These are phyloP conservation scores for Patagioenas fasciata DNA, from an alignment of 2,113 vertebrate genomes.

Conservation along the genomic window DNA sequence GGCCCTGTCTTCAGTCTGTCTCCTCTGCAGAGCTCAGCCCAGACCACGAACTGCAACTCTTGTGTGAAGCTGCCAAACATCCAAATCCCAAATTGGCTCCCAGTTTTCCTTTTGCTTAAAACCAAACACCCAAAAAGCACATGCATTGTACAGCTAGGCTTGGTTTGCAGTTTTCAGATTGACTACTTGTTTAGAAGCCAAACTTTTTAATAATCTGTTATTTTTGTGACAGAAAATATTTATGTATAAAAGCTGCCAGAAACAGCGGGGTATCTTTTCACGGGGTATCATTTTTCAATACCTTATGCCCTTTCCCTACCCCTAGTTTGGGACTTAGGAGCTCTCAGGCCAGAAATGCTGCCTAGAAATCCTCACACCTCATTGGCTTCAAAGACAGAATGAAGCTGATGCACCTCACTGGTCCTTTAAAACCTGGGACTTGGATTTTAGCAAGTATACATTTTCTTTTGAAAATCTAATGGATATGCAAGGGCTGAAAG, in stretches of 20 bases:
- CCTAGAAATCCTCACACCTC: not conserved
- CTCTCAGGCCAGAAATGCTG: not conserved
- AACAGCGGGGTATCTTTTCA: not conserved
- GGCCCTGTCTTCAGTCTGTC: not conserved
- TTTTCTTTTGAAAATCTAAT: not conserved
- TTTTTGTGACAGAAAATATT: not conserved
- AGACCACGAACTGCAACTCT: not conserved
- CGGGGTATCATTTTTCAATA: not conserved
- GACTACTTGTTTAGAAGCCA: not conserved
- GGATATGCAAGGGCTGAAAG: not conserved
- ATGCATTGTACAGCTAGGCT: not conserved
- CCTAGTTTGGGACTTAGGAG: not conserved
- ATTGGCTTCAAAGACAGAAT: not conserved
- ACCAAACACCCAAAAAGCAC: not conserved
- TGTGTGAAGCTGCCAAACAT: conserved; percentile 5
- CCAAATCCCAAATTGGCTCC: not conserved
- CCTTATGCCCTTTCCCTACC: not conserved
- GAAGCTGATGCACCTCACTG: not conserved
- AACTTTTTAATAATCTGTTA: not conserved
- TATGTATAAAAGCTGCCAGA: not conserved
- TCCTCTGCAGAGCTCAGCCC: not conserved
- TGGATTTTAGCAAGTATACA: not conserved
- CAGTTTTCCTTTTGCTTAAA: not conserved
- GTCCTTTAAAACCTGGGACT: not conserved
- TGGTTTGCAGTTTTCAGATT: not conserved